These are phyloP conservation scores for Myrmecobius fasciatus DNA, from an alignment of 2,113 vertebrate species.

Conservation along the genomic window DNA sequence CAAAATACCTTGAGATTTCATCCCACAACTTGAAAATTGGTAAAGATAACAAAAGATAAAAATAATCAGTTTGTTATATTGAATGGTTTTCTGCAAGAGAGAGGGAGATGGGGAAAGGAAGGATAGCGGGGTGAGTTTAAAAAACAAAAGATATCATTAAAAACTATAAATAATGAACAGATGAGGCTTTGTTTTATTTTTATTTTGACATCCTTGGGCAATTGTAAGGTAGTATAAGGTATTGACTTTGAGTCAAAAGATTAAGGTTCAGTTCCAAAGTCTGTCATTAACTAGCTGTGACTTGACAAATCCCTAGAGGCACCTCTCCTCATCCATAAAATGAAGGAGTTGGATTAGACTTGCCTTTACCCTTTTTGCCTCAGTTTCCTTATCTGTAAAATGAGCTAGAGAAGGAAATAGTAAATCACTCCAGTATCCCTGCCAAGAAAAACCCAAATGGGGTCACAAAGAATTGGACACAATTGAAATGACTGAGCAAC, in stretches of 20 bases:
- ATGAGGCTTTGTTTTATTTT: not conserved
- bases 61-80: not conserved
- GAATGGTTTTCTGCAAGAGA: not conserved
- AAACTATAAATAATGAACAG: not conserved
- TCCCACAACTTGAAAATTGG: not conserved
- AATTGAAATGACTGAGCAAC: no score
- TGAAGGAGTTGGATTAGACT: not conserved
- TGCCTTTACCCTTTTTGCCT: not conserved
- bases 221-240: not conserved
- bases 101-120: not conserved
- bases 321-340: not conserved
- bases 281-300: not conserved
- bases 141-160: not conserved
- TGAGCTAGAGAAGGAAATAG: not conserved
- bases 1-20: not conserved
- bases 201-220: not conserved
- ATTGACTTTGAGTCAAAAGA: not conserved
- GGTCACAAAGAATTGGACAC: no score
- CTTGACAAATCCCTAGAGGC: not conserved
- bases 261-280: not conserved
- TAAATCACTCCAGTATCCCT: no score
- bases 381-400: not conserved
- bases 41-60: not conserved
- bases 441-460: no score
- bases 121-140: not conserved